Evolutionary conservation across 1,140 invertebrate genomes (phyloP).

Genomic region (Pseudoatta argentina): DNA sequence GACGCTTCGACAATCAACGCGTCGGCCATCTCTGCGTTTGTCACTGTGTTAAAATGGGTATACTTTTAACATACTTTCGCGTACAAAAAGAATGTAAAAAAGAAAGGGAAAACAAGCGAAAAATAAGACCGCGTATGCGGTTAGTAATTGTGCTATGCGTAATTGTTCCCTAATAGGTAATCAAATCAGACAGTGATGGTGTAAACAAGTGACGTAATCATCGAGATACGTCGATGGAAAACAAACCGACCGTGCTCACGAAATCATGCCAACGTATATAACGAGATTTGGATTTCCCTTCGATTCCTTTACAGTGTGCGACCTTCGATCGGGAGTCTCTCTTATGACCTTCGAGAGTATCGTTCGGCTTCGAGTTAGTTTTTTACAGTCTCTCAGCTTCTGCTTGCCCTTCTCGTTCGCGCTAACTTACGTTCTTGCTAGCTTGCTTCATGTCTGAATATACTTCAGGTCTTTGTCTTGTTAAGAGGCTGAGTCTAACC

Average conservation of each 20-base stretch:
- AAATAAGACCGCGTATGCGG: not conserved
- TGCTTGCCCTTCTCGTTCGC: not conserved
- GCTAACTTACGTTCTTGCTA: not conserved
- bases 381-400: not conserved
- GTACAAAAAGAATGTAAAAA: not conserved
- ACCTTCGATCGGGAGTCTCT: conserved; percentile 24
- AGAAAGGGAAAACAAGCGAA: not conserved
- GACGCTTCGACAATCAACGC: not conserved
- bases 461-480: not conserved
- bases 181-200: conserved; percentile 30
- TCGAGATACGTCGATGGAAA: conserved; percentile 28
- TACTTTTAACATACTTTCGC: not conserved
- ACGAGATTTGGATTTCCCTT: not conserved
- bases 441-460: not conserved
- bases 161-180: conserved; percentile 50
- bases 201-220: conserved; percentile 53
- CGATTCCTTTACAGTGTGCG: not conserved
- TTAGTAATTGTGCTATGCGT: not conserved
- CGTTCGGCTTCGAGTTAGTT: conserved; percentile 28
- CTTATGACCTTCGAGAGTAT: conserved; percentile 8
- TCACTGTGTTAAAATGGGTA: not conserved
- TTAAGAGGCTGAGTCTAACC: not conserved
- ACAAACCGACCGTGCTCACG: not conserved
- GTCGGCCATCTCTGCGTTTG: not conserved
- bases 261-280: not conserved